Evolutionary conservation across 2,113 vertebrate species (phyloP).

Genomic region (Collichthys lucidus): DNA sequence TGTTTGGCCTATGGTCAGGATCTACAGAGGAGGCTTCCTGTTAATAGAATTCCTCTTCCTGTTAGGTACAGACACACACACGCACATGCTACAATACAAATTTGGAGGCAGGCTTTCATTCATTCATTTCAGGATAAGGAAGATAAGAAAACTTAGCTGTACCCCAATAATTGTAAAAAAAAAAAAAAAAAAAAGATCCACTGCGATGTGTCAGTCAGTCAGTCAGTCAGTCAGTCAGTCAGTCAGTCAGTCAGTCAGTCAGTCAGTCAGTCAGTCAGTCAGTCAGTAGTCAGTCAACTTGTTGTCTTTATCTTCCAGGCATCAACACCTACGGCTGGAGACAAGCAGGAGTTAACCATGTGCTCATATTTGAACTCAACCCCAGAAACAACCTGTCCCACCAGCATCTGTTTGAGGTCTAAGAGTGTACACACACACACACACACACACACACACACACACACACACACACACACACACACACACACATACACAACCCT

Average conservation of each 20-base stretch:
- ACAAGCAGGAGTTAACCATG: slow-evolving; percentile 98
- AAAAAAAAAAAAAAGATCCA: too few species aligned
- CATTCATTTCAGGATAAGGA: not conserved
- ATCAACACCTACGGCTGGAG: slow-evolving; percentile 99
- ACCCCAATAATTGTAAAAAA: not conserved
- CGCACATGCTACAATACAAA: not conserved
- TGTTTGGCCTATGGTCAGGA: slow-evolving; percentile 96
- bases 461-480: not conserved
- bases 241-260: too few species aligned
- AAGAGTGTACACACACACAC: not conserved
- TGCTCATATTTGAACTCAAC: slow-evolving; percentile 98
- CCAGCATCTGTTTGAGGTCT: slow-evolving; percentile 99
- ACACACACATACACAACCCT: not conserved
- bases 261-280: too few species aligned
- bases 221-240: too few species aligned
- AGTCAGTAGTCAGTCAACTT: too few species aligned
- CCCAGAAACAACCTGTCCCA: slow-evolving; percentile 98
- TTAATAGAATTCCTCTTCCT: slow-evolving; percentile 99
- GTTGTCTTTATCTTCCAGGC: slow-evolving; percentile 62
- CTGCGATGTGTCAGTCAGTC: too few species aligned
- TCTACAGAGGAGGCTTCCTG: slow-evolving; percentile 99
- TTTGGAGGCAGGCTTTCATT: not conserved
- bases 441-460: not conserved
- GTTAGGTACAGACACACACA: slow-evolving; percentile 79
- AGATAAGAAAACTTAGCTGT: too few species aligned